A percentile compares a stretch with the other conserved stretches of the same genome.
Conservation (phyloP, 1,140 invertebrate species). For the Samia ricini region DNA sequence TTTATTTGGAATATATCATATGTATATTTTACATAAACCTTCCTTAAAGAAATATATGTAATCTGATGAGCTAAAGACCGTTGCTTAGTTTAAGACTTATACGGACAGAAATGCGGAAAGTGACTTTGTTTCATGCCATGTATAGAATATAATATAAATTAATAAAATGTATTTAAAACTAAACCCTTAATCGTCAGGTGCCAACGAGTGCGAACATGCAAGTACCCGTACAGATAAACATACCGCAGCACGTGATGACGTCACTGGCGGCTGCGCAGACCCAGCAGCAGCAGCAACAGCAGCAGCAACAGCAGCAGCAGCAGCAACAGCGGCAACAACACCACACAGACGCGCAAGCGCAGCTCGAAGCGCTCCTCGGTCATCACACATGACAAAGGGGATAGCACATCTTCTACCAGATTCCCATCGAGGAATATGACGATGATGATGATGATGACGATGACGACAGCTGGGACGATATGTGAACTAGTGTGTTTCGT, state of each 20-base stretch:
- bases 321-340: constrained; percentile 20
- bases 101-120: no score
- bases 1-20: no score
- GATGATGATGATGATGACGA: no score
- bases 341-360: constrained; percentile 34
- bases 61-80: no score
- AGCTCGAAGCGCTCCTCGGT: constrained; percentile 62
- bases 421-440: neutral
- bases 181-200: constrained; percentile 47
- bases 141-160: no score
- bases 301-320: constrained; percentile 36
- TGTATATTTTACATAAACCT: no score
- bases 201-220: constrained; percentile 64
- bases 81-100: no score
- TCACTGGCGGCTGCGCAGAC: constrained; percentile 58
- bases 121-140: no score
- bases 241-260: constrained; percentile 70
- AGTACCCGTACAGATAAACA: constrained; percentile 71
- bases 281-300: constrained; percentile 22
- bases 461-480: neutral
- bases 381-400: constrained; percentile 52
- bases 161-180: no score
- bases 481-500: no score
- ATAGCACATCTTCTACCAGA: neutral
- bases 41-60: no score